These are phyloP conservation scores for Xanthia togata DNA, from an alignment of 2,888 invertebrate genomes.

Conservation along the genomic window DNA sequence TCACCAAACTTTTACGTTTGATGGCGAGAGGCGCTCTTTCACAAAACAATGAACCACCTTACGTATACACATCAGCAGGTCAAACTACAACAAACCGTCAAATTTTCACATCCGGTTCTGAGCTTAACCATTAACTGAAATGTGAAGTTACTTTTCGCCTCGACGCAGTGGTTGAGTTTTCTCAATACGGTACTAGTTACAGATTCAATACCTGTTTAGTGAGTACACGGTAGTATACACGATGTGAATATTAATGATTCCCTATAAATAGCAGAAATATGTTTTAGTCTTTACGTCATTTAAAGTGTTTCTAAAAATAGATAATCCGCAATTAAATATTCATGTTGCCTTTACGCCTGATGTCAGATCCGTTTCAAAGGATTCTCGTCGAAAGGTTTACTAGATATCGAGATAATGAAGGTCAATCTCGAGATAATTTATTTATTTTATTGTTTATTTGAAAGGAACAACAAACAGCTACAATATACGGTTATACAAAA, in stretches of 20 bases:
- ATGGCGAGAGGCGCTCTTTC: too few species aligned
- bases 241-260: background rate
- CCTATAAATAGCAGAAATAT: background rate
- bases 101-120: too few species aligned
- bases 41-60: too few species aligned
- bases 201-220: background rate
- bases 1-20: too few species aligned
- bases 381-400: background rate
- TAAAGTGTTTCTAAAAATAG: background rate
- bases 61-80: too few species aligned
- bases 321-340: background rate
- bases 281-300: background rate
- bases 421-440: background rate
- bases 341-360: background rate
- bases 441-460: too few species aligned
- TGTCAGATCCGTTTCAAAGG: conserved; percentile 1
- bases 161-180: background rate
- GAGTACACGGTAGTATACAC: too few species aligned
- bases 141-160: background rate
- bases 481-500: too few species aligned
- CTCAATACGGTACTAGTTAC: too few species aligned
- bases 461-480: too few species aligned
- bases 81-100: too few species aligned
- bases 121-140: too few species aligned
- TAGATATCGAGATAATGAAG: conserved; percentile 9